These are phyloP conservation scores for Plectus sambesii DNA, from an alignment of 1,140 invertebrate species.

Conservation along the genomic window DNA sequence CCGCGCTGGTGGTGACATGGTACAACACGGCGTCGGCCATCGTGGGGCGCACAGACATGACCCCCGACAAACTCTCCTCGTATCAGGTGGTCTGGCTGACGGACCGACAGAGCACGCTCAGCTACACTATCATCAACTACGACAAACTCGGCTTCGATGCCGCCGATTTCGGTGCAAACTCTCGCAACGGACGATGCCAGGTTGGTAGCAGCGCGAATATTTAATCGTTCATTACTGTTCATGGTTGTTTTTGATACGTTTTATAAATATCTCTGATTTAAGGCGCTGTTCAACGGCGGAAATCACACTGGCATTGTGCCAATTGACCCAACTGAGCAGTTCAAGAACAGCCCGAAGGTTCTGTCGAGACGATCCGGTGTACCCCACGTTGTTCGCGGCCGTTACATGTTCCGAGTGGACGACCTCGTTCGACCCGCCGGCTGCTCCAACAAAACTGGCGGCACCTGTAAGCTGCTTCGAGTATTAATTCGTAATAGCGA, in stretches of 20 bases:
- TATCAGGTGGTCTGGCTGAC: slow-evolving; percentile 39
- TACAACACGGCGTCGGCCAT: slow-evolving; percentile 45
- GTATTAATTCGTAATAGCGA: too few relatives aligned
- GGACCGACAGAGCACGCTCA: slow-evolving; percentile 27
- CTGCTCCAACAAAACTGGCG: slow-evolving; percentile 45
- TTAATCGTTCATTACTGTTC: neutral
- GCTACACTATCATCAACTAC: slow-evolving; percentile 43
- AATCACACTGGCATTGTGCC: slow-evolving; percentile 43
- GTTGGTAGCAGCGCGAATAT: slow-evolving; percentile 10
- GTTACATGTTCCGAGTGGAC: slow-evolving; percentile 45
- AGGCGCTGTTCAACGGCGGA: slow-evolving; percentile 44
- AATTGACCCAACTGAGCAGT: slow-evolving; percentile 42
- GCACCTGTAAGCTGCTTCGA: slow-evolving; percentile 43
- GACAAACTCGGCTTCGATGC: slow-evolving; percentile 45
- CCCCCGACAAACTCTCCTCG: slow-evolving; percentile 40
- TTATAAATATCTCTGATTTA: slow-evolving; percentile 8
- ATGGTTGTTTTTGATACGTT: too few relatives aligned
- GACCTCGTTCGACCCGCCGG: slow-evolving; percentile 43
- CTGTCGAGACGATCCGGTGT: slow-evolving; percentile 42
- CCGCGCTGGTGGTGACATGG: slow-evolving; percentile 43
- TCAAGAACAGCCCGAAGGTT: slow-evolving; percentile 45
- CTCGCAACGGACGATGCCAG: slow-evolving; percentile 36
- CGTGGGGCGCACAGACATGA: slow-evolving; percentile 42
- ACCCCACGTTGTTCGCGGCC: slow-evolving; percentile 42
- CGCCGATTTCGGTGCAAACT: slow-evolving; percentile 42